Evolutionary conservation across 2,888 invertebrate genomes (phyloP), one percentile per base, ranked within the genome.

Genomic region (Trachelus iudaicus): DNA sequence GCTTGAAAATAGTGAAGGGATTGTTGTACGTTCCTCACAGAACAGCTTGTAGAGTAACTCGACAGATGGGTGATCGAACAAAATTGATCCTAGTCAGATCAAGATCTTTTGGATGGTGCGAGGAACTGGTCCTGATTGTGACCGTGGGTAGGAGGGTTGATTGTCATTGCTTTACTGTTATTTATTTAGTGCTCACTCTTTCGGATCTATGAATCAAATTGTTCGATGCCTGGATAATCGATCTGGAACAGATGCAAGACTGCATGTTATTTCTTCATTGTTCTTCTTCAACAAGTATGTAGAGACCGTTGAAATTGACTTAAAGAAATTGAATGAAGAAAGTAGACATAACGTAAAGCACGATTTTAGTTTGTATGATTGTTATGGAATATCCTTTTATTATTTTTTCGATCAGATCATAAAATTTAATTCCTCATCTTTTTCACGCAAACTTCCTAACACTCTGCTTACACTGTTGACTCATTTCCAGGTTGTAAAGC

Each of bases 1-100:
- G 84, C 81, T 84, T 85, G 40, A 83, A 85, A 78, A 78, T 78
- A 75, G 75, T 71, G 75, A 78, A 84, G 82, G 80, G 84, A 84
- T 76, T 78, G 56, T 56, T 23, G 56, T 56, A 56, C 56, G 56
- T 56, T 71, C 71, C 9, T 34, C n/a, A 15, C 31, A 2, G 31
- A 11, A 71, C 12, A 31, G 69, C 37, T 37, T 12, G 69, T 69
- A 69, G 56, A 56, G 71, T 33, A 69, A 69, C 71, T 34, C 34
- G 77, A 77, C 81, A 82, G 81, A 81, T 82, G 81, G 69, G 37
- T 30, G 77, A 82, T 77, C 76, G 77, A 77, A 73, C 76, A 73
- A 79, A 74, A 76, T 73, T 40, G 69, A 34, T 71, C 11, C 13
- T 71, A 56, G 56, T 23, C 23, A 23, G 56, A 56, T 9, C 56